These are phyloP conservation scores for Sternotherus odoratus DNA, from an alignment of 2,797 vertebrate species.

Conservation along the genomic window DNA sequence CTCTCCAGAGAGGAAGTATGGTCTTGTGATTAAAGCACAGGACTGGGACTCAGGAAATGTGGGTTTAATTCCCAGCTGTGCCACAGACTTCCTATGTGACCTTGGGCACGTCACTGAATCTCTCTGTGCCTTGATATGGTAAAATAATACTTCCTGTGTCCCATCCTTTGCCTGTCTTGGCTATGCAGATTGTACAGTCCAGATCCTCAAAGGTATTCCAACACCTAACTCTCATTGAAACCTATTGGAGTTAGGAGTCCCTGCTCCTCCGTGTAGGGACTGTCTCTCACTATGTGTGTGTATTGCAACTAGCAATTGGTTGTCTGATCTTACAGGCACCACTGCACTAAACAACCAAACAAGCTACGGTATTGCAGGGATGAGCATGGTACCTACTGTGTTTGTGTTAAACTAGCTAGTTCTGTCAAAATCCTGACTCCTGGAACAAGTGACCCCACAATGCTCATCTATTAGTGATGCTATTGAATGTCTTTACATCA, in stretches of 20 bases:
- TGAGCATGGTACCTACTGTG: background rate
- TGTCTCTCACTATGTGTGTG: background rate
- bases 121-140: background rate
- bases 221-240: background rate
- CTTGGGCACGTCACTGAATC: background rate
- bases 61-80: background rate
- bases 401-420: conserved; percentile 44
- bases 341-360: background rate
- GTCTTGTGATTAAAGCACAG: background rate
- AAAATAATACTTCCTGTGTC: background rate
- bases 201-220: background rate
- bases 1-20: background rate
- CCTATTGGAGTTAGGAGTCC: background rate
- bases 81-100: background rate
- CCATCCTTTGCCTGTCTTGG: background rate
- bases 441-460: background rate
- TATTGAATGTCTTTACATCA: fast-evolving
- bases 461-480: background rate
- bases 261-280: background rate
- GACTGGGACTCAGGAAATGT: background rate
- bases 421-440: background rate
- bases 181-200: background rate
- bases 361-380: background rate
- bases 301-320: background rate
- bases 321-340: background rate